phyloP scores from a whole-genome alignment of 2,888 invertebrate genomes.

The Callinectes sapidus region DNA sequence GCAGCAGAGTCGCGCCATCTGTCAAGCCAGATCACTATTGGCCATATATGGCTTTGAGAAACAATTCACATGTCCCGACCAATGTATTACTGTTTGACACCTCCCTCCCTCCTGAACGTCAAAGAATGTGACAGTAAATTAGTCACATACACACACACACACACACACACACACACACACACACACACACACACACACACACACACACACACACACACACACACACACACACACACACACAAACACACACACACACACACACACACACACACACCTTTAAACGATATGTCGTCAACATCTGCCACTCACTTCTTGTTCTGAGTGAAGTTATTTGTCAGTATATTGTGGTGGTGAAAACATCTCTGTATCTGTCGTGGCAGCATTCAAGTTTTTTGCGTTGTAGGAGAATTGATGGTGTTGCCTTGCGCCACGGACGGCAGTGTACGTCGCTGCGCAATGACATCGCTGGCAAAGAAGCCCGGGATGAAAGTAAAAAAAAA shows the following conservation, averaged over 20 bases:
- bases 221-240: too few species aligned
- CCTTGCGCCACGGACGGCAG: not conserved
- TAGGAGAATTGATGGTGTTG: not conserved
- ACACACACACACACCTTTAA: not conserved
- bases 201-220: too few species aligned
- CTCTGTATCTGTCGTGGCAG: conserved; percentile 5
- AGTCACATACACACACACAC: not conserved
- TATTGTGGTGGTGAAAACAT: not conserved
- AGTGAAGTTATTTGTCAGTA: not conserved
- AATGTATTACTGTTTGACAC: not conserved
- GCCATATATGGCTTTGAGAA: not conserved
- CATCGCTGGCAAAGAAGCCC: not conserved
- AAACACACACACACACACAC: too few species aligned
- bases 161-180: too few species aligned
- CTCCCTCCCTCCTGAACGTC: not conserved
- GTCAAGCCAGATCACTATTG: not conserved
- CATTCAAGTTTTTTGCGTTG: not conserved
- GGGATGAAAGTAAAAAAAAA: too few species aligned
- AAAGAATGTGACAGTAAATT: not conserved
- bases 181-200: too few species aligned
- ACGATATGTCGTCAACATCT: not conserved
- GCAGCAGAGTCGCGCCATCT: not conserved
- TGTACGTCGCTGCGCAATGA: not conserved
- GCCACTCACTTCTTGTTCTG: not conserved
- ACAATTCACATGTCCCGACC: not conserved